phyloP scores from a whole-genome alignment of 2,888 invertebrate genomes.

The Caenorhabditis sp. region DNA sequence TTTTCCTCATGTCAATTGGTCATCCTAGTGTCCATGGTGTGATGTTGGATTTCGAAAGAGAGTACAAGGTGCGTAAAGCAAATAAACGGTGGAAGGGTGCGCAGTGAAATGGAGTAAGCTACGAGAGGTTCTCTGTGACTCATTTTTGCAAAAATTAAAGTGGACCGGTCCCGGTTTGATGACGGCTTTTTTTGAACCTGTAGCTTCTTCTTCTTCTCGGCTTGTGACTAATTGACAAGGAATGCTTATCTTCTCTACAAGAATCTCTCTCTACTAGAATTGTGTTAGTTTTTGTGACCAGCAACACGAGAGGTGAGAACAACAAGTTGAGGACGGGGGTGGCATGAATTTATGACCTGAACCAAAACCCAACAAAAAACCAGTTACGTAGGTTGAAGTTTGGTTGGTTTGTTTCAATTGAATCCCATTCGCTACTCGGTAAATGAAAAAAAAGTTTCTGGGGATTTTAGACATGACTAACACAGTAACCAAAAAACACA shows the following conservation, averaged over 20 bases:
- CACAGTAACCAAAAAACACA: background rate
- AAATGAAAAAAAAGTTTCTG: background rate
- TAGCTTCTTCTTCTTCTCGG: background rate
- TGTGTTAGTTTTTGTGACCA: constrained; percentile 23
- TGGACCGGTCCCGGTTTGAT: constrained; percentile 21
- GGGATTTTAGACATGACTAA: background rate
- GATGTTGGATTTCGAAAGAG: constrained; percentile 63
- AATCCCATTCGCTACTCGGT: constrained; percentile 10
- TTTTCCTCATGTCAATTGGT: constrained; percentile 24
- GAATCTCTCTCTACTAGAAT: background rate
- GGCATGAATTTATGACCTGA: constrained; percentile 54
- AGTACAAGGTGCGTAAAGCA: constrained; percentile 62
- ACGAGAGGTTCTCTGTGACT: constrained; percentile 26
- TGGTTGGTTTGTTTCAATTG: constrained; percentile 22
- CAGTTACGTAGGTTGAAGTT: constrained; percentile 43
- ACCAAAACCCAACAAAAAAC: constrained; percentile 29
- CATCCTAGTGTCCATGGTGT: constrained; percentile 32
- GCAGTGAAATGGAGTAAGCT: constrained; percentile 33
- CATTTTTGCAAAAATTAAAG: constrained; percentile 29
- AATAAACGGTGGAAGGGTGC: constrained; percentile 44
- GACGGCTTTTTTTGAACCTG: background rate
- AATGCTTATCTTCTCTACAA: background rate
- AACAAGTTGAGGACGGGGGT: constrained; percentile 3
- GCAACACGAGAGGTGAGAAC: constrained; percentile 6
- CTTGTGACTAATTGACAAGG: constrained; percentile 1